These are phyloP conservation scores for Gonatopus flavifemur DNA, from an alignment of 1,140 invertebrate species.

Conservation along the genomic window DNA sequence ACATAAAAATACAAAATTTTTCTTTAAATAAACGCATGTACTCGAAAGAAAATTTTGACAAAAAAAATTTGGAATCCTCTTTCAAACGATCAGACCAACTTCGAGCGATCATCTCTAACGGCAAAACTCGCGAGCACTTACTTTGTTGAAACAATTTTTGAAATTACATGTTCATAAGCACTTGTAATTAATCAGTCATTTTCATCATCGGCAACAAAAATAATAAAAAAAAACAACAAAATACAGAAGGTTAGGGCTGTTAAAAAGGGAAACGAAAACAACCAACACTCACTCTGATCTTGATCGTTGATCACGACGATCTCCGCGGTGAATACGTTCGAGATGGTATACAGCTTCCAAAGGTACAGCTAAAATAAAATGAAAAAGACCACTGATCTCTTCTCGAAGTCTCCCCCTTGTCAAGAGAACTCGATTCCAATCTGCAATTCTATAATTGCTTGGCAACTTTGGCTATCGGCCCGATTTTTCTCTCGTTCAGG, in stretches of 20 bases:
- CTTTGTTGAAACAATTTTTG: too few relatives aligned
- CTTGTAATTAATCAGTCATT: too few relatives aligned
- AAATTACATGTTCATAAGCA: too few relatives aligned
- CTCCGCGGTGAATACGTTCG: constrained; percentile 44
- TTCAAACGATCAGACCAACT: too few relatives aligned
- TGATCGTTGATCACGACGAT: constrained; percentile 40
- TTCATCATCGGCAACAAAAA: background rate
- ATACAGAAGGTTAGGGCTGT: background rate
- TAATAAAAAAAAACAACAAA: background rate
- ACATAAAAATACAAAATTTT: too few relatives aligned
- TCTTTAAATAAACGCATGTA: too few relatives aligned
- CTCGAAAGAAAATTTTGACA: too few relatives aligned
- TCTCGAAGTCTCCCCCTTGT: constrained; percentile 44
- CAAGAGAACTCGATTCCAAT: constrained; percentile 52
- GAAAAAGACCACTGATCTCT: constrained; percentile 42
- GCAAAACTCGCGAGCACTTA: too few relatives aligned
- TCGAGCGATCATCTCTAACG: too few relatives aligned
- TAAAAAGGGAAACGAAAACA: constrained; percentile 23
- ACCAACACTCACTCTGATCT: constrained; percentile 45
- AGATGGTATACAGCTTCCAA: constrained; percentile 55
- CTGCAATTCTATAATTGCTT: constrained; percentile 58
- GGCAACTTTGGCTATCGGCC: constrained; percentile 51
- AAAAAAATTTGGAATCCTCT: too few relatives aligned
- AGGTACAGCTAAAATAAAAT: constrained; percentile 56
- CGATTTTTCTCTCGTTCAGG: constrained; percentile 48